Conservation (phyloP, 2,113 vertebrate genomes). For the Neogobius melanostomus region DNA sequence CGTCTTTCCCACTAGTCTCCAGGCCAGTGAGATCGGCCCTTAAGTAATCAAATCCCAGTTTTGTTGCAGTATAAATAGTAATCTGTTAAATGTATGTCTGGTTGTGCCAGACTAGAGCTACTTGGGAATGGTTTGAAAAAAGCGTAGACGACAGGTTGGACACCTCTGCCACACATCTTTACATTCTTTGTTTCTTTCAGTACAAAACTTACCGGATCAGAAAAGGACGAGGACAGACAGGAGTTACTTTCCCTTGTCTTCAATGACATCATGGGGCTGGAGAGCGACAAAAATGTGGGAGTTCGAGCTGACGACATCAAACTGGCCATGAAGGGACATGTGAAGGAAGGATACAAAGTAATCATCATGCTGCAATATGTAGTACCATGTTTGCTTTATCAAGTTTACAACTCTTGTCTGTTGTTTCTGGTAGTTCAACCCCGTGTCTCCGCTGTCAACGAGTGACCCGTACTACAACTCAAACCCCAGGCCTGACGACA, state of each 20-base stretch:
- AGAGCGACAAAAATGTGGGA: constrained; percentile 6
- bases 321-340: constrained; percentile 33
- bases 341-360: constrained; percentile 44
- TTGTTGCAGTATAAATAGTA: no score
- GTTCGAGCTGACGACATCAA: constrained; percentile 27
- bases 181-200: no score
- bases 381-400: no score
- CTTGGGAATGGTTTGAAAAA: no score
- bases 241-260: constrained; percentile 22
- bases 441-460: background rate
- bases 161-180: no score
- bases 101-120: no score
- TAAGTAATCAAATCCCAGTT: no score
- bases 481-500: constrained; percentile 9
- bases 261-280: constrained; percentile 50
- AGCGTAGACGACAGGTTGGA: no score
- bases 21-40: no score
- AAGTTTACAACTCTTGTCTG: background rate
- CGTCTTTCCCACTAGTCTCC: no score
- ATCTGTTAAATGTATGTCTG: no score
- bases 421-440: constrained; percentile 31
- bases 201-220: constrained; percentile 28
- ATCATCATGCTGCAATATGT: background rate
- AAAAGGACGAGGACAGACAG: background rate
- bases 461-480: constrained; percentile 9